These are phyloP conservation scores for Actinernus sp. DNA, from an alignment of 92 coral and sea anemone genomes.

Conservation along the genomic window DNA sequence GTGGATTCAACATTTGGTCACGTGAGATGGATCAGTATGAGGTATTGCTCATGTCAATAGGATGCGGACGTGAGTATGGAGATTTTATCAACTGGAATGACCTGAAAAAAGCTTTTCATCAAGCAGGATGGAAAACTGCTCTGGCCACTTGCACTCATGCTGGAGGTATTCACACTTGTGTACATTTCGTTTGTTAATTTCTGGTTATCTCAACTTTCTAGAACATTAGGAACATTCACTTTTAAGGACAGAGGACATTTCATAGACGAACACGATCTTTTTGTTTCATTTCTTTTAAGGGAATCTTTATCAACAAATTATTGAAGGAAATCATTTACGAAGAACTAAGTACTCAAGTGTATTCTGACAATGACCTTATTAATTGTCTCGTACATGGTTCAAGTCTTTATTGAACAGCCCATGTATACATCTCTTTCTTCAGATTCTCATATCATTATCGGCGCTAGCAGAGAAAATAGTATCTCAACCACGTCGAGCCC, in stretches of 20 bases:
- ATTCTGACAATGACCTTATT: too few species aligned
- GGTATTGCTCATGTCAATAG: slow-evolving; percentile 29
- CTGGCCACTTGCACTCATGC: background rate
- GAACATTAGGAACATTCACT: too few species aligned
- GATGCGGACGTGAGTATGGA: slow-evolving; percentile 29
- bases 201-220: too few species aligned
- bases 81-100: slow-evolving; percentile 18
- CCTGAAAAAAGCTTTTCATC: background rate
- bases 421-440: too few species aligned
- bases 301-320: background rate
- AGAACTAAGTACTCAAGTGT: too few species aligned
- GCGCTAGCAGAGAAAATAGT: too few species aligned
- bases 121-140: background rate
- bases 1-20: slow-evolving; percentile 39
- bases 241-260: too few species aligned
- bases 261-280: slow-evolving; percentile 2
- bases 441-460: too few species aligned
- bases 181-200: background rate
- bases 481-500: too few species aligned
- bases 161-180: slow-evolving; percentile 1
- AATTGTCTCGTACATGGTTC: too few species aligned
- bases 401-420: too few species aligned
- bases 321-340: too few species aligned
- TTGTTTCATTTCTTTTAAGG: background rate
- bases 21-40: slow-evolving; percentile 21